Evolutionary conservation across 2,888 invertebrate species (phyloP), one percentile per base, ranked within the genome.

Genomic region (Hirtodrosophila duncani): DNA sequence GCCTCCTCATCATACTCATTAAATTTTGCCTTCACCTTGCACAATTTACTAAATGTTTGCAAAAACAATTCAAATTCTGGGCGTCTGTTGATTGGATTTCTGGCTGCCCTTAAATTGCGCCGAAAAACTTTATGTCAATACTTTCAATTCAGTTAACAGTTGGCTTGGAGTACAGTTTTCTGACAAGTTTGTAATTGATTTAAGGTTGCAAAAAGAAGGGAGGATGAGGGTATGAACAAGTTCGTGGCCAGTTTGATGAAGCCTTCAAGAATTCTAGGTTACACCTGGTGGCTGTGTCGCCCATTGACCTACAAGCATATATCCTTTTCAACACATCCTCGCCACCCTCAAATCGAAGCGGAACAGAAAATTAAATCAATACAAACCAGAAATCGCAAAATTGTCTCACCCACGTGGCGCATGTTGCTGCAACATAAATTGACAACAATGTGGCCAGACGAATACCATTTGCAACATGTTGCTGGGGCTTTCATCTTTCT

Each of bases 371-470:
- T n/a, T n/a, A n/a, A n/a, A n/a, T n/a, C 31, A 17, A 41, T 51
- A 59, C 43, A 39, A 44, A 42, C 31, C 9, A 11, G 53, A 66
- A 63, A 63, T 63, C 67, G 50, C 66, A 66, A 63, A 16, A 18
- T 36, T 20, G 24, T 21, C 3, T 4, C 7, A 6, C 18, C 38
- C 17, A 27, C 49, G 30, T 8, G 7, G 23, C 24, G 7, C 1
- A 7, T 21, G 31, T 21, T 44, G 26, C 14, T n/a, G 4, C 16
- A 41, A 34, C 41, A 41, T 14, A 37, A 20, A 11, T 24, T 23
- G 7, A 2, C 39, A 44, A 30, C 48, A 51, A 33, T 51, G 67
- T 31, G 41, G 39, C 51, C 21, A 34, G 13, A 30, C 26, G n/a
- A n/a, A n/a, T n/a, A n/a, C n/a, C n/a, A n/a, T 23, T 44, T 30